A percentile compares a stretch with the other conserved stretches of the same genome.
Conservation (phyloP, 2,888 invertebrate species). For the Camptogramma bilineatum region DNA sequence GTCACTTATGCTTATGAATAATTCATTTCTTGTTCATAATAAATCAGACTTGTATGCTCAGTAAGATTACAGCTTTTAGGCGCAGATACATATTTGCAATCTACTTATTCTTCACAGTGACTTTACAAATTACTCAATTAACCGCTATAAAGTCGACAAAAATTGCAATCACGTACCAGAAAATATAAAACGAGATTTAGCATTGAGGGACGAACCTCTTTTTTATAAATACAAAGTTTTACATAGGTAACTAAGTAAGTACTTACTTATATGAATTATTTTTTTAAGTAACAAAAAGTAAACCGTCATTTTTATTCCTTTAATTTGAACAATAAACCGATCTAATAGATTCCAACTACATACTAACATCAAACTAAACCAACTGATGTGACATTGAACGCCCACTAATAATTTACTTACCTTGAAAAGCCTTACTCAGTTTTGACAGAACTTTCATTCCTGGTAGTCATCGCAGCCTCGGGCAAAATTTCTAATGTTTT, state of each 20-base stretch:
- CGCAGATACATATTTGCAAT: slow-evolving; percentile 18
- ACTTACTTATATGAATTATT: not conserved
- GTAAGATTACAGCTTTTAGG: slow-evolving; percentile 24
- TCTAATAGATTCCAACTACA: slow-evolving; percentile 12
- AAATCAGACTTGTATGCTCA: slow-evolving; percentile 45
- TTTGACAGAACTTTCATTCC: slow-evolving; percentile 24
- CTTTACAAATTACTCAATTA: slow-evolving; percentile 13
- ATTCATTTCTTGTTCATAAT: slow-evolving; percentile 61
- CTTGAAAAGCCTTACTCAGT: slow-evolving; percentile 27
- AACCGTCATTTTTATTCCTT: not conserved
- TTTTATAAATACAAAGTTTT: too few relatives aligned
- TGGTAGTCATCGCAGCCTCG: slow-evolving; percentile 17
- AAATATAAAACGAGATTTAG: not conserved
- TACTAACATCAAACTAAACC: not conserved
- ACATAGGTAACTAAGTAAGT: too few relatives aligned
- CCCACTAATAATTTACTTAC: slow-evolving; percentile 19
- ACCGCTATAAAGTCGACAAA: not conserved
- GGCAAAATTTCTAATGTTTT: slow-evolving; percentile 18
- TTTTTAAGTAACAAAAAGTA: not conserved
- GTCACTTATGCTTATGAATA: slow-evolving; percentile 64
- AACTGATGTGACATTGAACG: slow-evolving; percentile 25
- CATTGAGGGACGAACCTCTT: not conserved
- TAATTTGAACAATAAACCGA: slow-evolving; percentile 20
- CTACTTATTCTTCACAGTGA: slow-evolving; percentile 5
- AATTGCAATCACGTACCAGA: not conserved